phyloP scores from a whole-genome alignment of 2,113 vertebrate genomes.

The Lynx canadensis region DNA sequence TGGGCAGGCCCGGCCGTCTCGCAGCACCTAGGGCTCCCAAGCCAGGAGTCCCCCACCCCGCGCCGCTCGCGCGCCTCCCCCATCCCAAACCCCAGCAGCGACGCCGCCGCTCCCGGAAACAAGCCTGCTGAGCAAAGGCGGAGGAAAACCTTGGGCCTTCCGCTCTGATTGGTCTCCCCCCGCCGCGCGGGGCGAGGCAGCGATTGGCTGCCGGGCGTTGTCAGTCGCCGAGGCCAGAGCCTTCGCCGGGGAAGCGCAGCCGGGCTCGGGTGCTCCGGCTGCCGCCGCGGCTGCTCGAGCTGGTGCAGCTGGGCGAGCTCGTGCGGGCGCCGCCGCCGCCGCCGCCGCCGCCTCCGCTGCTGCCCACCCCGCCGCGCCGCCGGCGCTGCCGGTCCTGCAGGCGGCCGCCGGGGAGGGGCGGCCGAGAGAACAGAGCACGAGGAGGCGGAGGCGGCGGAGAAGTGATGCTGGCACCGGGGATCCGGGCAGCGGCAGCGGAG shows the following conservation, averaged over 20 bases:
- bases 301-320: conserved; percentile 71
- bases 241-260: conserved; percentile 70
- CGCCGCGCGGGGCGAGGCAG: conserved; percentile 59
- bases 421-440: conserved; percentile 46
- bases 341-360: conserved; percentile 42
- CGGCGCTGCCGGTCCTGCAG: conserved; percentile 31
- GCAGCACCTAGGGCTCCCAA: neutral
- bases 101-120: conserved; percentile 80
- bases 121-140: conserved; percentile 77
- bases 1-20: neutral
- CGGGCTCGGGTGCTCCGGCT: conserved; percentile 67
- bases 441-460: conserved; percentile 72
- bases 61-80: neutral
- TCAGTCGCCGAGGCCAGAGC: conserved; percentile 82
- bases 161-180: conserved; percentile 79
- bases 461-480: conserved; percentile 81
- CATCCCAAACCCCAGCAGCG: neutral
- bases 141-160: conserved; percentile 61
- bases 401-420: conserved; percentile 66
- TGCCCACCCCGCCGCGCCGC: conserved; percentile 53
- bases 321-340: conserved; percentile 55
- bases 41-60: neutral
- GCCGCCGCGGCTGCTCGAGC: conserved; percentile 69
- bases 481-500: conserved; percentile 66
- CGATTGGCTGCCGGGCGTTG: conserved; percentile 81